A percentile compares a stretch with the other conserved stretches of the same genome.
These are phyloP conservation scores for Trichonephila inaurata DNA, from an alignment of 1,140 invertebrate genomes.

Conservation along the genomic window DNA sequence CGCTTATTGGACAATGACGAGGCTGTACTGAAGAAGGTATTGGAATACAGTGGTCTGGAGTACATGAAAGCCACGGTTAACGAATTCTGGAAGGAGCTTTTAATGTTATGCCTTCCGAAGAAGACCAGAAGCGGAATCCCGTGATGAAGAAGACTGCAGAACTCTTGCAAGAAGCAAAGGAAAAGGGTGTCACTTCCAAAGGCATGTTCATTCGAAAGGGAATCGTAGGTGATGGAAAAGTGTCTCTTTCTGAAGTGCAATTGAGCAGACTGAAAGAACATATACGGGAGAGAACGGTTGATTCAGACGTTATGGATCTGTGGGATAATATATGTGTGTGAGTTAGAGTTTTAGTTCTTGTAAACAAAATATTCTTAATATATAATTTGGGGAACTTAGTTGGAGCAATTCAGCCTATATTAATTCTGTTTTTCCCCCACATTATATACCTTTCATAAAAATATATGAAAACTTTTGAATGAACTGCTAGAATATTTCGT, in stretches of 20 bases:
- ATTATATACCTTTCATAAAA: no score
- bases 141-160: conserved; percentile 81
- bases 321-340: background rate
- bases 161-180: conserved; percentile 80
- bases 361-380: no score
- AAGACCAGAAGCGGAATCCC: background rate
- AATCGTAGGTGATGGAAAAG: conserved; percentile 81
- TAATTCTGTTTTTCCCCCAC: no score
- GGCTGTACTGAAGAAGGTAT: conserved; percentile 78
- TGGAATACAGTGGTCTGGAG: conserved; percentile 81
- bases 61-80: conserved; percentile 81
- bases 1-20: conserved; percentile 78
- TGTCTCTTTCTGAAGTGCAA: conserved; percentile 80
- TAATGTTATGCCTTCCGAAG: background rate
- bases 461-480: no score
- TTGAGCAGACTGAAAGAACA: conserved; percentile 80
- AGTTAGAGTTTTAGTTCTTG: no score
- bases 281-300: conserved; percentile 70
- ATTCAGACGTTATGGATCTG: conserved; percentile 17
- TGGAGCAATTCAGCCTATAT: no score
- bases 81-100: background rate
- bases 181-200: conserved; percentile 79
- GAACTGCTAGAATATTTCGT: no score
- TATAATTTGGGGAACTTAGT: no score
- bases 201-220: conserved; percentile 79